Evolutionary conservation across 2,113 vertebrate species (phyloP).

Genomic region (Heterocephalus glaber): DNA sequence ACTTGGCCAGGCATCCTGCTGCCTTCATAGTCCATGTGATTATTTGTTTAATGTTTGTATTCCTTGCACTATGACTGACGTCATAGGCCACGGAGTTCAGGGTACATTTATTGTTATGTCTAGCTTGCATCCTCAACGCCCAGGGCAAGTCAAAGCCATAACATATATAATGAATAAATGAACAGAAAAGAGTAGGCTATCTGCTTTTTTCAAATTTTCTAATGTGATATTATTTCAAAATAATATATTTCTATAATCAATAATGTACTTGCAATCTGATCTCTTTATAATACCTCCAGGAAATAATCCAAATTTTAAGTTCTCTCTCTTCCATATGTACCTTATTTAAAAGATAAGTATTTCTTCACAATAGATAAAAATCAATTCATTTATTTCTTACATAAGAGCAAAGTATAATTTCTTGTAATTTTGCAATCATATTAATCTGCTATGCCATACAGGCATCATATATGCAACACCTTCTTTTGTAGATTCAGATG

Average conservation of each 20-base stretch:
- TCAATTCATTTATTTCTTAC: neutral
- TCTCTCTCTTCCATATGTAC: neutral
- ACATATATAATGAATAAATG: neutral
- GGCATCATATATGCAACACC: neutral
- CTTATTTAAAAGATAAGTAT: neutral
- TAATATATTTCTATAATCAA: neutral
- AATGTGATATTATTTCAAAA: neutral
- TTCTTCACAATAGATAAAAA: neutral
- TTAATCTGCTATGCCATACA: neutral
- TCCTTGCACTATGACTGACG: neutral
- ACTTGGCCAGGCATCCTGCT: neutral
- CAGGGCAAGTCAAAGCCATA: neutral
- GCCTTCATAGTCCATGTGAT: neutral
- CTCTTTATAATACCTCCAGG: neutral
- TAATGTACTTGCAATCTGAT: neutral
- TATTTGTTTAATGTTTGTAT: slow-evolving; percentile 20
- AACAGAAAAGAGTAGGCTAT: neutral
- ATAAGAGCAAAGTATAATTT: neutral
- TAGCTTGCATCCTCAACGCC: slow-evolving; percentile 27
- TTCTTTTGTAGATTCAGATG: neutral
- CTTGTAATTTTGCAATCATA: neutral
- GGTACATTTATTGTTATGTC: slow-evolving; percentile 51
- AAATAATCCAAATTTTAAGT: neutral
- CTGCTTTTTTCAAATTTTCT: neutral
- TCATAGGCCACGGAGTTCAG: neutral